Evolutionary conservation across 2,888 invertebrate genomes (phyloP), one percentile per base, ranked within the genome.

Genomic region (Xiphydria camelus): DNA sequence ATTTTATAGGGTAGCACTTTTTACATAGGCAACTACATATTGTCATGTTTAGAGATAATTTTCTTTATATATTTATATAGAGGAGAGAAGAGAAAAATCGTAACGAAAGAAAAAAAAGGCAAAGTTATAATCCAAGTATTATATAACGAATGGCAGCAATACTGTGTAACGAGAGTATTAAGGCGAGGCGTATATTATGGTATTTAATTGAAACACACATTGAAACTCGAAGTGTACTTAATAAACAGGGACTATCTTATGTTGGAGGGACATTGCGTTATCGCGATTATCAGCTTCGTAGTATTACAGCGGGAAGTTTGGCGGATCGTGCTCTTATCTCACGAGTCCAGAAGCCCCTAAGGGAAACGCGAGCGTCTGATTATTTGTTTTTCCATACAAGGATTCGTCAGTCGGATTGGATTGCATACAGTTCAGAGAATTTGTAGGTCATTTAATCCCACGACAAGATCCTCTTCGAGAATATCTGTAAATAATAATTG

Each of bases 191-290:
- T 50, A 55, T 61, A 58, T 43, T 53, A 50, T 53, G 65, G 64
- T 66, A 65, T 61, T 66, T 68, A 66, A 59, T 58, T 50, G n/a
- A n/a, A n/a, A n/a, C n/a, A n/a, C n/a, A n/a, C n/a, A 55, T 54
- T 37, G 35, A 56, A 56, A 57, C 45, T 52, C 55, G 49, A 62
- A 59, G 54, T 59, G 62, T 68, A 66, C 59, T 66, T 66, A 62
- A 57, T 42, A 29, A 14, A 7, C 29, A 29, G 29, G 1, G 29
- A 7, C 15, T 1, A 9, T n/a, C n/a, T n/a, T n/a, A n/a, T n/a
- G n/a, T n/a, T n/a, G n/a, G n/a, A n/a, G n/a, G n/a, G n/a, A n/a
- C n/a, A n/a, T n/a, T n/a, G n/a, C n/a, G n/a, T n/a, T n/a, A n/a
- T n/a, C n/a, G n/a, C n/a, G n/a, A n/a, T n/a, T n/a, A n/a, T 19